Conservation (phyloP, 2,888 invertebrate species). For the Sialis fuliginosa region DNA sequence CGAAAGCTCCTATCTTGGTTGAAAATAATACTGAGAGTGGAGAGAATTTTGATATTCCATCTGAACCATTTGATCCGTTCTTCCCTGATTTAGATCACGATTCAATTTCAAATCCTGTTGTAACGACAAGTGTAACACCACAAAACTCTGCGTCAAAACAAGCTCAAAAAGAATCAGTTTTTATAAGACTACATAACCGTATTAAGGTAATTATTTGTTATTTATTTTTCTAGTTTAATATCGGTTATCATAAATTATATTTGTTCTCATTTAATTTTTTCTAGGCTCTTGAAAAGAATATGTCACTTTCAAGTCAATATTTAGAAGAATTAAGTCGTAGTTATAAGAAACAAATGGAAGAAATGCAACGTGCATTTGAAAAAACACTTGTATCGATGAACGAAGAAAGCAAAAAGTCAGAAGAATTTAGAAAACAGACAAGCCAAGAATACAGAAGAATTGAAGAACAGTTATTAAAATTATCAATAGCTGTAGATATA, state of each 20-base stretch:
- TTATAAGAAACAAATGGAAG: conserved; percentile 93
- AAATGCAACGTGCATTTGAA: conserved; percentile 72
- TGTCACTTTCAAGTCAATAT: conserved; percentile 92
- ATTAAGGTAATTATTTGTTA: conserved; percentile 51
- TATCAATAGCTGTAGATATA: conserved; percentile 39
- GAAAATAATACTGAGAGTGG: conserved; percentile 9
- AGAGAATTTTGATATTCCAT: conserved; percentile 20
- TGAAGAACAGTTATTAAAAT: conserved; percentile 34
- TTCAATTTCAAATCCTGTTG: conserved; percentile 20
- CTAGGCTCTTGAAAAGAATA: conserved; percentile 84
- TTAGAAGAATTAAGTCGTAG: conserved; percentile 87
- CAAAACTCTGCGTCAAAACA: conserved; percentile 23
- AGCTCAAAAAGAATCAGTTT: conserved; percentile 82
- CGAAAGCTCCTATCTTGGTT: neutral
- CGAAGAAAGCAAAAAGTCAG: conserved; percentile 58
- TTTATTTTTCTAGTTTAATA: neutral
- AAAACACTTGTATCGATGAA: conserved; percentile 55
- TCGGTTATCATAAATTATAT: neutral
- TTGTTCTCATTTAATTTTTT: conserved; percentile 14
- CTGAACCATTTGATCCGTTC: conserved; percentile 31
- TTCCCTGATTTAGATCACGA: conserved; percentile 36
- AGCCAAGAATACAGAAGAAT: conserved; percentile 23
- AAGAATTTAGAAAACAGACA: conserved; percentile 49
- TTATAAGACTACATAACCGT: conserved; percentile 84
- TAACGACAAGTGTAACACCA: conserved; percentile 18